Evolutionary conservation across 2,113 vertebrate species (phyloP).

Genomic region (Petaurus breviceps): DNA sequence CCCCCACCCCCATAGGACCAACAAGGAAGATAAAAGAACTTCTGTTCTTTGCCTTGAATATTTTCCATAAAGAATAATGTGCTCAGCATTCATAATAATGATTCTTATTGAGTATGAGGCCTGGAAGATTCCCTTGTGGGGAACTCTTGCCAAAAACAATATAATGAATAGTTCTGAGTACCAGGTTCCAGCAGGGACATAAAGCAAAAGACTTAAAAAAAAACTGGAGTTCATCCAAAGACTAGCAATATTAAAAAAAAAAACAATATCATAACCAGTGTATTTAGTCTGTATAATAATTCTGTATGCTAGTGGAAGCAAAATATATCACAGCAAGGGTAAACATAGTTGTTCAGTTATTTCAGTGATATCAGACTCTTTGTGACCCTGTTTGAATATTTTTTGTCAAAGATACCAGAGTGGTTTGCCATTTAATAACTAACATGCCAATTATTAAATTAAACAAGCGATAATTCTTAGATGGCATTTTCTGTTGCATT

Average conservation of each 20-base stretch:
- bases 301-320: too few species aligned
- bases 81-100: neutral
- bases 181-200: neutral
- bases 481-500: neutral
- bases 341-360: neutral
- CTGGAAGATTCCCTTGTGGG: neutral
- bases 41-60: neutral
- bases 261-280: neutral
- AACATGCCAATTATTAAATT: neutral
- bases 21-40: neutral
- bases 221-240: neutral
- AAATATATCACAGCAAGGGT: too few species aligned
- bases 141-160: neutral
- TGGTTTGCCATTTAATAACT: neutral
- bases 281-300: neutral
- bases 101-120: neutral
- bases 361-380: neutral
- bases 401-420: neutral
- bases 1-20: neutral
- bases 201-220: neutral
- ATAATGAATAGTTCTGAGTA: neutral
- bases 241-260: neutral
- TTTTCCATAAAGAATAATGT: neutral
- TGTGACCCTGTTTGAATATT: neutral
- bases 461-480: neutral